phyloP scores from a whole-genome alignment of 2,888 invertebrate genomes.

The Drosophila yooni region DNA sequence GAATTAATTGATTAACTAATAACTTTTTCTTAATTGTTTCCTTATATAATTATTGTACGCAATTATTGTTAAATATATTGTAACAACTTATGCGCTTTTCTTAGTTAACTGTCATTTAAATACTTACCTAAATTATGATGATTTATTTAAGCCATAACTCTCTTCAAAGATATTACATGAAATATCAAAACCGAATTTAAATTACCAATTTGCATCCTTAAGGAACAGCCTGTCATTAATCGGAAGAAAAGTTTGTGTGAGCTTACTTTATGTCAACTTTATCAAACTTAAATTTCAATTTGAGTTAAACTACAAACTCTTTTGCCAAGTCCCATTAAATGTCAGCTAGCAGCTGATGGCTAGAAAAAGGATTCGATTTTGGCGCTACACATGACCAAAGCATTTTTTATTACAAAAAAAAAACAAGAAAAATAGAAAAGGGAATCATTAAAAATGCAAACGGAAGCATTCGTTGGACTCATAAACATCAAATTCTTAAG shows the following conservation, averaged over 20 bases:
- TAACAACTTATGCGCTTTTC: not conserved
- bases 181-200: too few relatives aligned
- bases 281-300: not conserved
- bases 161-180: too few relatives aligned
- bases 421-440: not conserved
- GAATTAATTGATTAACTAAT: not conserved
- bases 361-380: constrained; percentile 21
- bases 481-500: constrained; percentile 65
- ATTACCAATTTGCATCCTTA: not conserved
- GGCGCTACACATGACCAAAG: constrained; percentile 35
- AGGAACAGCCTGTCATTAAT: not conserved
- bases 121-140: too few relatives aligned
- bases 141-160: too few relatives aligned
- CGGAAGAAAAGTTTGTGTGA: not conserved
- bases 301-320: not conserved
- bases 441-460: constrained; percentile 69
- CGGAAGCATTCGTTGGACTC: constrained; percentile 44
- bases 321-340: constrained; percentile 17
- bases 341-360: constrained; percentile 30
- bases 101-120: too few relatives aligned
- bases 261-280: not conserved
- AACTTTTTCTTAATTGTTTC: not conserved
- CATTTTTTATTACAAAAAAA: constrained; percentile 62
- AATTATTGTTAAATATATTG: not conserved
- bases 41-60: not conserved